Conservation (phyloP, 2,888 invertebrate genomes). For the Ectemnius cavifrons region DNA sequence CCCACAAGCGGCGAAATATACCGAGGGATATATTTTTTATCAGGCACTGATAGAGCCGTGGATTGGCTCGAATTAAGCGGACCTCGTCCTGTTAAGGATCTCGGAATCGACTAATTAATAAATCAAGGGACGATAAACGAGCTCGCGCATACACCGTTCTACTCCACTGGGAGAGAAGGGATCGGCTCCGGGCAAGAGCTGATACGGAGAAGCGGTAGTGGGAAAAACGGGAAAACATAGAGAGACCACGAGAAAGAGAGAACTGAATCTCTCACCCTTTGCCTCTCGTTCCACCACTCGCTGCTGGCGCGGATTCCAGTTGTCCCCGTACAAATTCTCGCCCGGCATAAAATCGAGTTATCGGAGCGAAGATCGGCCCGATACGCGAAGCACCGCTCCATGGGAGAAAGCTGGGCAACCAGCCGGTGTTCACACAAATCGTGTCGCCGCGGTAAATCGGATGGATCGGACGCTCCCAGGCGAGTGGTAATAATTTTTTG, state of each 20-base stretch:
- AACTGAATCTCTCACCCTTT: not conserved
- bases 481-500: constrained; percentile 36
- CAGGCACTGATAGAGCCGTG: not conserved
- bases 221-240: not conserved
- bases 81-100: constrained; percentile 4
- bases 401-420: not conserved
- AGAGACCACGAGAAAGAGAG: not conserved
- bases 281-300: not conserved
- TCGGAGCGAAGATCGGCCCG: constrained; percentile 12
- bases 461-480: constrained; percentile 20
- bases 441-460: constrained; percentile 33
- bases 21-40: not conserved
- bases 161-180: not conserved
- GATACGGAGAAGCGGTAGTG: not conserved
- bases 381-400: not conserved
- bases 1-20: not conserved
- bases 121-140: constrained; percentile 9
- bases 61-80: not conserved
- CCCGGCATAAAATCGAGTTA: constrained; percentile 29
- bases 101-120: constrained; percentile 4
- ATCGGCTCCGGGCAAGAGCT: not conserved
- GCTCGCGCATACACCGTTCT: not conserved
- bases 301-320: not conserved
- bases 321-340: constrained; percentile 22
- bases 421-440: constrained; percentile 26